Evolutionary conservation across 2,113 vertebrate species (phyloP).

Genomic region (Melanocharis versteri): DNA sequence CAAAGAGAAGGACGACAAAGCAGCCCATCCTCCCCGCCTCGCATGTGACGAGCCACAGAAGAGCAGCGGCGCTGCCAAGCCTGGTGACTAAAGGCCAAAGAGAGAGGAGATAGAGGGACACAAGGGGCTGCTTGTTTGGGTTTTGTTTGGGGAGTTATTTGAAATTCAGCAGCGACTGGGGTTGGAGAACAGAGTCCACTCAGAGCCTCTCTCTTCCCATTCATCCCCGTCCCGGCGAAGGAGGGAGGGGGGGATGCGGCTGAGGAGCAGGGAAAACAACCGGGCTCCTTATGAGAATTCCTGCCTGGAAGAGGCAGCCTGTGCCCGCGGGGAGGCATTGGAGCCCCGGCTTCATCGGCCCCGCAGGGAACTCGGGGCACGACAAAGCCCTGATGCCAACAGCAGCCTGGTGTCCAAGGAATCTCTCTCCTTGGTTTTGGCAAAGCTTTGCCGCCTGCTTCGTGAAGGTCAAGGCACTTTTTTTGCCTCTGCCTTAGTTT

Average conservation of each 20-base stretch:
- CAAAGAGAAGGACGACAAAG: background rate
- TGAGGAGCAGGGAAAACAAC: slow-evolving; percentile 45
- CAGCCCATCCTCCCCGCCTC: background rate
- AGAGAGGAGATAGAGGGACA: slow-evolving; percentile 59
- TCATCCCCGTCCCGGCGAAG: background rate
- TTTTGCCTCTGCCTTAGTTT: background rate
- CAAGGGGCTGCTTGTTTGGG: slow-evolving; percentile 54
- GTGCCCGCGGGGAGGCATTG: background rate
- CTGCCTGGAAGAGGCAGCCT: background rate
- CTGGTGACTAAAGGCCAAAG: slow-evolving; percentile 58
- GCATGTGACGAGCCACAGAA: slow-evolving; percentile 45
- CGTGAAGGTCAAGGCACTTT: fast-evolving
- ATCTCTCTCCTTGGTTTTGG: background rate
- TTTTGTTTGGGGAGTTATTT: slow-evolving; percentile 68
- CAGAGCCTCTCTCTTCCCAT: slow-evolving; percentile 62
- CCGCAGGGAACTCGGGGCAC: background rate
- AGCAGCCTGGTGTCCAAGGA: background rate
- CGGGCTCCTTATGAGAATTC: slow-evolving; percentile 23
- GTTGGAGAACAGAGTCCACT: slow-evolving; percentile 66
- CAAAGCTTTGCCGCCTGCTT: background rate
- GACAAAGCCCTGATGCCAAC: background rate
- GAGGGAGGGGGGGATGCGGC: background rate
- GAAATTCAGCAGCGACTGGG: slow-evolving; percentile 62
- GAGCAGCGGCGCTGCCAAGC: slow-evolving; percentile 36
- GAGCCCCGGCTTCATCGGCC: background rate